A percentile compares a stretch with the other conserved stretches of the same genome.
These are phyloP conservation scores for Pygoscelis antarcticus DNA, from an alignment of 2,113 vertebrate genomes.

Conservation along the genomic window DNA sequence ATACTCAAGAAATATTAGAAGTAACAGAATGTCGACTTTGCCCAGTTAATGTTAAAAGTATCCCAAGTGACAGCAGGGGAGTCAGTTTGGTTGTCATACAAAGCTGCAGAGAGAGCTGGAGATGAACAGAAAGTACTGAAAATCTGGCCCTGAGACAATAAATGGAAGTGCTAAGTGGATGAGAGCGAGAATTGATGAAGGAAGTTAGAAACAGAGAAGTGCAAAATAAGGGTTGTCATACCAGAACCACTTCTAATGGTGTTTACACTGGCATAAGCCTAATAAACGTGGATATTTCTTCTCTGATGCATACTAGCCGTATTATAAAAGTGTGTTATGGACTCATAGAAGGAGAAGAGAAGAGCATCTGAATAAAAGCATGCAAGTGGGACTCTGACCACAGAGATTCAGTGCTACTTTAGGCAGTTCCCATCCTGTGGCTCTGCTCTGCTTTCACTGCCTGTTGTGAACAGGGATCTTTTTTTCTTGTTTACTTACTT, in stretches of 20 bases:
- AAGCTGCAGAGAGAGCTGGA: conserved; percentile 39
- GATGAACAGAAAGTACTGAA: conserved; percentile 28
- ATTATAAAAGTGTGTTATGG: not conserved
- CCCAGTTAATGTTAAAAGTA: conserved; percentile 29
- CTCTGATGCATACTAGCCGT: not conserved
- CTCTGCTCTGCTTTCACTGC: not conserved
- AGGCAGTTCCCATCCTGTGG: not conserved
- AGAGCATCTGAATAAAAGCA: not conserved
- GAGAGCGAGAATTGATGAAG: not conserved
- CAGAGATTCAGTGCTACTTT: not conserved
- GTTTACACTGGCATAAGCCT: not conserved
- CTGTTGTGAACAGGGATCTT: not conserved
- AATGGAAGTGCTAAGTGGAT: conserved; percentile 35
- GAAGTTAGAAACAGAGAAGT: conserved; percentile 21
- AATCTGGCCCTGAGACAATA: conserved; percentile 31
- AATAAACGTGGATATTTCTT: not conserved
- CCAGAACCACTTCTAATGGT: not conserved
- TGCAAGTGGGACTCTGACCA: not conserved
- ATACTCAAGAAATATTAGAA: conserved; percentile 24
- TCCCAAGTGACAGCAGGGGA: conserved; percentile 34
- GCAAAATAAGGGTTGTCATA: not conserved
- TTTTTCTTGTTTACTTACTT: not conserved
- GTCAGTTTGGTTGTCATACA: conserved; percentile 27
- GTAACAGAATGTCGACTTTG: conserved; percentile 30
- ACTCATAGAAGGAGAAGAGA: not conserved